These are phyloP conservation scores for Addax nasomaculatus DNA, from an alignment of 2,113 vertebrate species.

Conservation along the genomic window DNA sequence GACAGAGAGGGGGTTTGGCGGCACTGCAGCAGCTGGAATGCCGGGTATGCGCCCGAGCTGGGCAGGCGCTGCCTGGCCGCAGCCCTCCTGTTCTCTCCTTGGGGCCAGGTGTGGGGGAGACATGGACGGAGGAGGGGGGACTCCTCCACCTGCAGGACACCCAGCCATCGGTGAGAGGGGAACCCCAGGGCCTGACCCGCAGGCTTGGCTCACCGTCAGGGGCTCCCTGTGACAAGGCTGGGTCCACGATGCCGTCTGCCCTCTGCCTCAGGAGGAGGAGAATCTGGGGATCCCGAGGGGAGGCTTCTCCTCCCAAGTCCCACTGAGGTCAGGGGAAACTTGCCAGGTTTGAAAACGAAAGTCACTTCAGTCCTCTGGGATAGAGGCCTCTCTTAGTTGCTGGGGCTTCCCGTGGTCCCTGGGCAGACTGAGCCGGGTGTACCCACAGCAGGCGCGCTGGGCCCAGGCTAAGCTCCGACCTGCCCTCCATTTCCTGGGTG, in stretches of 20 bases:
- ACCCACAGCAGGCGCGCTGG: too few species aligned
- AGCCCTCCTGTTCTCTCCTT: not conserved
- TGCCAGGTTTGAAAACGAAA: not conserved
- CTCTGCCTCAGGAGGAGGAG: not conserved
- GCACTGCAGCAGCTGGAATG: slow-evolving; percentile 30
- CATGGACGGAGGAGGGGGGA: not conserved
- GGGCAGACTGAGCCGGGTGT: not conserved
- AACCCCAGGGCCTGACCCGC: not conserved
- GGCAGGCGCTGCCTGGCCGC: not conserved
- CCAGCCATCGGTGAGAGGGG: not conserved
- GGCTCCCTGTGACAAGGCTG: not conserved
- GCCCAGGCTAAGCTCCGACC: not conserved
- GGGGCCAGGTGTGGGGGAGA: not conserved
- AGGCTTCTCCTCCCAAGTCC: not conserved
- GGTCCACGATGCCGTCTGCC: not conserved
- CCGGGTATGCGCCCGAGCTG: not conserved
- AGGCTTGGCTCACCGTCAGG: slow-evolving; percentile 62
- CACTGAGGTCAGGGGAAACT: not conserved
- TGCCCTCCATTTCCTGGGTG: not conserved
- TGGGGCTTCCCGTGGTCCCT: not conserved
- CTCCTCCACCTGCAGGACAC: not conserved
- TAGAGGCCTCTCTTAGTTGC: not conserved
- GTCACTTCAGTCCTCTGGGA: not conserved
- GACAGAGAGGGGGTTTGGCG: not conserved
- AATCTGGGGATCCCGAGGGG: not conserved